Conservation (phyloP, 2,888 invertebrate genomes). For the Tinea semifulvella region DNA sequence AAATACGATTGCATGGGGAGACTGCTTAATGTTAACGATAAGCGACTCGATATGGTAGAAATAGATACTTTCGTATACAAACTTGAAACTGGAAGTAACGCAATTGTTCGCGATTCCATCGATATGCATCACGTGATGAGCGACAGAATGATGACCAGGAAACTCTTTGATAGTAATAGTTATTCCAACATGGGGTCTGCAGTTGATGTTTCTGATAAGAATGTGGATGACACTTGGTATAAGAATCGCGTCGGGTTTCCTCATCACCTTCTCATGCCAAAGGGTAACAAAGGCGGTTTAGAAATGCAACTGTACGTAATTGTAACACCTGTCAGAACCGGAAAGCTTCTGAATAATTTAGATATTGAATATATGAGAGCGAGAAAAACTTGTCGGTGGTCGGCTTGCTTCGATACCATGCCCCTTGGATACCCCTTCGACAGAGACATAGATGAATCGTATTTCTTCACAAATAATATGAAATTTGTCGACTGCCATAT, state of each 20-base stretch:
- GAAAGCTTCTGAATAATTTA: constrained; percentile 45
- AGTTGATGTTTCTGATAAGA: neutral
- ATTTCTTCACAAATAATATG: constrained; percentile 73
- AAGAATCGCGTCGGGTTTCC: constrained; percentile 65
- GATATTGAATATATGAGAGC: constrained; percentile 56
- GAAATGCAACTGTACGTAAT: constrained; percentile 71
- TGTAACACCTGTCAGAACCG: constrained; percentile 63
- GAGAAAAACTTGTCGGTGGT: constrained; percentile 61
- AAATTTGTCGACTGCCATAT: constrained; percentile 70
- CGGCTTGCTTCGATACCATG: constrained; percentile 67
- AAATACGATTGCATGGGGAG: constrained; percentile 73
- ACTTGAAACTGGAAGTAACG: constrained; percentile 72
- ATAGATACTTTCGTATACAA: constrained; percentile 66
- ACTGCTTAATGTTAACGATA: constrained; percentile 55
- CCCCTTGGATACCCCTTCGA: constrained; percentile 82
- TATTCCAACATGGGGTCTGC: constrained; percentile 32
- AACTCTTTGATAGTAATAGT: constrained; percentile 37
- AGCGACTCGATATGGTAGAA: constrained; percentile 51
- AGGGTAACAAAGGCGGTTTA: constrained; percentile 71
- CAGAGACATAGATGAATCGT: constrained; percentile 65
- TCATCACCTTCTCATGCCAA: constrained; percentile 75
- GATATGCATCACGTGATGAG: constrained; percentile 71
- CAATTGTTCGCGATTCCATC: constrained; percentile 72
- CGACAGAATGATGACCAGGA: constrained; percentile 63
- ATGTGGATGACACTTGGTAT: neutral